A percentile compares a stretch with the other conserved stretches of the same genome.
Conservation (phyloP, 2,797 vertebrate species). For the Steatocranus sp. region DNA sequence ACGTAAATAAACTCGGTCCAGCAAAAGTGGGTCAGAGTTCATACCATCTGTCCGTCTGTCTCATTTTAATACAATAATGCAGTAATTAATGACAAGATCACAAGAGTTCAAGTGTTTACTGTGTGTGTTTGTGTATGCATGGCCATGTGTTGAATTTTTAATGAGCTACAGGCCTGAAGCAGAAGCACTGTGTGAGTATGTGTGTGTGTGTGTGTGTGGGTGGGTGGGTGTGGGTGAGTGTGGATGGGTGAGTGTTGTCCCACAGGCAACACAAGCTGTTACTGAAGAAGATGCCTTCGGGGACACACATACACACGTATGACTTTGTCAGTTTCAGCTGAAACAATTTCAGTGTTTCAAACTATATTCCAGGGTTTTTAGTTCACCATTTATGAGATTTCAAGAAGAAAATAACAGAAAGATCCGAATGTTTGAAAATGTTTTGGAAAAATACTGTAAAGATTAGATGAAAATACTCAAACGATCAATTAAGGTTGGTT, state of each 20-base stretch:
- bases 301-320: neutral
- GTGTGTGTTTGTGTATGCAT: conserved; percentile 13
- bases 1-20: conserved; percentile 33
- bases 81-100: conserved; percentile 31
- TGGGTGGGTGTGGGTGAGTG: conserved; percentile 2
- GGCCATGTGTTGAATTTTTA: conserved; percentile 59
- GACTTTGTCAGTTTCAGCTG: neutral
- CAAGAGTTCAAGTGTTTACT: conserved; percentile 3
- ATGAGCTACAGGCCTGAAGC: conserved; percentile 56
- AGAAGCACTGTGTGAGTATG: conserved; percentile 1
- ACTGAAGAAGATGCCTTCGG: conserved; percentile 44
- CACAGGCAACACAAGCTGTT: conserved; percentile 67
- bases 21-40: conserved; percentile 42
- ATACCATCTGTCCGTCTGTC: neutral
- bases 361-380: neutral
- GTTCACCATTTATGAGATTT: neutral
- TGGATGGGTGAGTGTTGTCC: conserved; percentile 27
- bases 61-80: neutral
- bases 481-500: neutral
- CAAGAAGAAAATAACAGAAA: neutral
- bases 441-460: neutral
- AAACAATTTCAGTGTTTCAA: neutral
- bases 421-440: neutral
- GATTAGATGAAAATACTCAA: neutral
- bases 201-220: neutral